Conservation (phyloP, 2,797 vertebrate genomes). For the Paguma larvata region DNA sequence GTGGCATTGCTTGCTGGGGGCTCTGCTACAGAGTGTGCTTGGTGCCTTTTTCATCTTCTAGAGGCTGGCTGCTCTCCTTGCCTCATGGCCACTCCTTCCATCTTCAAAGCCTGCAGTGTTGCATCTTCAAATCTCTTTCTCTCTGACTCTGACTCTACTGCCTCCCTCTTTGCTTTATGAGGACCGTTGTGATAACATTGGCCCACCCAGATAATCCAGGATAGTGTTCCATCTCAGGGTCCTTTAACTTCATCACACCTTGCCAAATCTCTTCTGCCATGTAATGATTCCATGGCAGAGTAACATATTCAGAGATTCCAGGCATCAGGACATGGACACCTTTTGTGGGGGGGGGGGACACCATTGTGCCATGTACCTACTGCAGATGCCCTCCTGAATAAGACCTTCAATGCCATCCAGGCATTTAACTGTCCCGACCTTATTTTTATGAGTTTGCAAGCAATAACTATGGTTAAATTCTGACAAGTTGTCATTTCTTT, state of each 20-base stretch:
- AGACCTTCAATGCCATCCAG: neutral
- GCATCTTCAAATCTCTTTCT: neutral
- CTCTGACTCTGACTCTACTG: neutral
- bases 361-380: neutral
- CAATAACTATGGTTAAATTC: neutral
- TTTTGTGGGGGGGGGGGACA: neutral
- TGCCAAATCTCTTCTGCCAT: neutral
- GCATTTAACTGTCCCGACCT: neutral
- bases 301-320: neutral
- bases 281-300: neutral
- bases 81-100: neutral
- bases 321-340: neutral
- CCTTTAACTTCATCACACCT: neutral
- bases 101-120: neutral
- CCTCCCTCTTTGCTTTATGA: neutral
- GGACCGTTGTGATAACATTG: neutral
- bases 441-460: constrained; percentile 37
- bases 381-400: neutral
- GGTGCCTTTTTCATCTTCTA: neutral
- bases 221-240: neutral
- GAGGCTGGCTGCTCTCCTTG: neutral
- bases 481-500: neutral
- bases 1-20: neutral
- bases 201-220: neutral
- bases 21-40: neutral